Conservation (phyloP, 2,888 invertebrate species). For the Diloba caeruleocephala region DNA sequence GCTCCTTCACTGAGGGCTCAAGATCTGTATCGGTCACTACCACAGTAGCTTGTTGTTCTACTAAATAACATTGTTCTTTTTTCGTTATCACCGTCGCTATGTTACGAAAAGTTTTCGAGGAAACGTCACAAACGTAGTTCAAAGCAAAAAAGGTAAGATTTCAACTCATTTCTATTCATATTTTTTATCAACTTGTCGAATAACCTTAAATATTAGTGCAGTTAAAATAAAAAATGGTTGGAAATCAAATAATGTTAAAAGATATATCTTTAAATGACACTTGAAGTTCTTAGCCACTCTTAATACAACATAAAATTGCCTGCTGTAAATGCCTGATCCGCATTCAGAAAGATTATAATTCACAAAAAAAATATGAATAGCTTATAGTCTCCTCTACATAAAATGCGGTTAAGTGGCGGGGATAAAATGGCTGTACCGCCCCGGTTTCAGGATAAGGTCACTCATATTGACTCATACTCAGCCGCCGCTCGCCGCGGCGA, state of each 20-base stretch:
- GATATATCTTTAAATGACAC: conserved; percentile 52
- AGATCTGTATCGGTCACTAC: no score
- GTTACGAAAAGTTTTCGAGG: not conserved
- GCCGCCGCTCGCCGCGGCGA: no score
- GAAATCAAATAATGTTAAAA: conserved; percentile 40
- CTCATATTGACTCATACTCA: no score
- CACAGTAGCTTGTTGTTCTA: not conserved
- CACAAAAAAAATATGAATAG: conserved; percentile 24
- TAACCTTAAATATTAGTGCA: conserved; percentile 37
- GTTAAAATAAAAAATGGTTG: conserved; percentile 23
- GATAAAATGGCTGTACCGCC: no score
- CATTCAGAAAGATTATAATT: conserved; percentile 20
- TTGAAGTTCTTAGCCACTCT: conserved; percentile 44
- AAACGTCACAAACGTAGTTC: no score
- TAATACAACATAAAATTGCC: conserved; percentile 18
- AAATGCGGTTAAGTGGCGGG: no score
- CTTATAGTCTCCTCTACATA: no score
- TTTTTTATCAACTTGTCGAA: conserved; percentile 23
- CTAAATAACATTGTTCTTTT: not conserved
- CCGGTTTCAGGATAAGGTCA: no score
- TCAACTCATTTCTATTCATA: not conserved
- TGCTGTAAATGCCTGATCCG: conserved; percentile 25
- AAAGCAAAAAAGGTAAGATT: not conserved
- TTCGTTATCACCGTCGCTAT: not conserved
- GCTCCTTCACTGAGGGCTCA: no score